These are phyloP conservation scores for Saccopteryx bilineata DNA, from an alignment of 2,113 vertebrate species.

Conservation along the genomic window DNA sequence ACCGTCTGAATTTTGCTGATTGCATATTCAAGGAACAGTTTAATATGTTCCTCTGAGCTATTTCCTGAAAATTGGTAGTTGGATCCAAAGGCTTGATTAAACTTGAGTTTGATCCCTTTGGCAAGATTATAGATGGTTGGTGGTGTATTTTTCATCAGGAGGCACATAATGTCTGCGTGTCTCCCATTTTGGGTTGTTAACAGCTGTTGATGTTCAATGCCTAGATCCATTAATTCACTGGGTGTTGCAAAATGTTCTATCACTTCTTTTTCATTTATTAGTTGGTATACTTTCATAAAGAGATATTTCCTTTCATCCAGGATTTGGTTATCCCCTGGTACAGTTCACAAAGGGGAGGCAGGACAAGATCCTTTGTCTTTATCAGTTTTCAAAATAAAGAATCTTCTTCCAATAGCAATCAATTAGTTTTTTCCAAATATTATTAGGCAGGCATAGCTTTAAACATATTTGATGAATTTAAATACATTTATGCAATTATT, in stretches of 20 bases:
- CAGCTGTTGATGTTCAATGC: constrained; percentile 27
- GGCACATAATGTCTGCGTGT: background rate
- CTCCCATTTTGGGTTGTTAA: constrained; percentile 46
- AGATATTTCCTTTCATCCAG: background rate
- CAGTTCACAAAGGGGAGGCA: constrained; percentile 2
- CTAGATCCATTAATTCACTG: constrained; percentile 5
- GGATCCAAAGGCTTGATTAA: constrained; percentile 67
- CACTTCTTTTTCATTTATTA: constrained; percentile 59
- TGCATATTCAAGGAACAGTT: constrained; percentile 64
- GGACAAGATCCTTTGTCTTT: constrained; percentile 28
- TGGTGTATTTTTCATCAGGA: constrained; percentile 43
- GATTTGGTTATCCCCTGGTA: background rate
- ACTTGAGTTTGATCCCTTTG: constrained; percentile 63
- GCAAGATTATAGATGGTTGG: constrained; percentile 46
- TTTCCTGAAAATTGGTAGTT: constrained; percentile 64
- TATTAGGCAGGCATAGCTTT: background rate
- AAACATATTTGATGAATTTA: constrained; percentile 26
- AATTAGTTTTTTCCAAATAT: background rate
- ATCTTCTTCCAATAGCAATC: background rate
- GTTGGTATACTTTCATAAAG: constrained; percentile 49
- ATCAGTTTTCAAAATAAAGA: constrained; percentile 32
- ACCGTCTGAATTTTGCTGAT: constrained; percentile 63
- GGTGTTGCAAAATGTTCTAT: background rate
- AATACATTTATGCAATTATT: background rate
- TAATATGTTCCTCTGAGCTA: constrained; percentile 47